phyloP scores from a whole-genome alignment of 2,797 vertebrate genomes.

The Hafferia zeledoni region DNA sequence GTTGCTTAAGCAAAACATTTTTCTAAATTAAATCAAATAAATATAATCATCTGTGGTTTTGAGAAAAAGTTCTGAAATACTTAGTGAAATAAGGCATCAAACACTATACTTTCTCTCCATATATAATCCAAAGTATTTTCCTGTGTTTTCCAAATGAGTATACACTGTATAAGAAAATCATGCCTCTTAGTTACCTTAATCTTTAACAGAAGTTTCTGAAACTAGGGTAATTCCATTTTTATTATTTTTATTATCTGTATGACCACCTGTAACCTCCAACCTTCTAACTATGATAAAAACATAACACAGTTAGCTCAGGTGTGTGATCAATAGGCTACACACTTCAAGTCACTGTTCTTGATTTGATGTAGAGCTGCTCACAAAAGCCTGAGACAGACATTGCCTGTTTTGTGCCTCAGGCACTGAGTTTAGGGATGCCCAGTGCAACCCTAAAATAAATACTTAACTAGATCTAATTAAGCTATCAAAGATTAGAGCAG shows the following conservation, averaged over 20 bases:
- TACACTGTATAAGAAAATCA: not conserved
- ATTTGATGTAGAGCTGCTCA: not conserved
- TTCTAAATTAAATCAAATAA: not conserved
- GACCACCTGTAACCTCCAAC: conserved; percentile 72
- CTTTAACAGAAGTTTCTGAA: conserved; percentile 77
- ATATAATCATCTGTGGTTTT: not conserved
- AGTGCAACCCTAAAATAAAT: not conserved
- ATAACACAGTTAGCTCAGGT: not conserved
- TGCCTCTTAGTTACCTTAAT: conserved; percentile 69
- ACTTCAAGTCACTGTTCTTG: not conserved
- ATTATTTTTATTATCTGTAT: conserved; percentile 77
- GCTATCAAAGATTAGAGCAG: not conserved
- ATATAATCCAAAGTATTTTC: not conserved
- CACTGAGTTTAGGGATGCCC: not conserved
- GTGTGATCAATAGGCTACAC: rapidly evolving
- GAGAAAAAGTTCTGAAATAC: not conserved
- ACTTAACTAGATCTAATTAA: not conserved
- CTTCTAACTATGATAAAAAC: conserved; percentile 66
- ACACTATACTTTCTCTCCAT: not conserved
- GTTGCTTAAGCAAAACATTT: not conserved
- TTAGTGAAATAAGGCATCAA: not conserved
- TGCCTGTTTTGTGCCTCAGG: not conserved
- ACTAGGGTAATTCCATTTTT: conserved; percentile 76
- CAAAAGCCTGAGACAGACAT: not conserved
- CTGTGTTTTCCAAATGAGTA: not conserved